Base-by-base conservation (phyloP, 2,113 vertebrate genomes). In the Camelus bactrianus region DNA sequence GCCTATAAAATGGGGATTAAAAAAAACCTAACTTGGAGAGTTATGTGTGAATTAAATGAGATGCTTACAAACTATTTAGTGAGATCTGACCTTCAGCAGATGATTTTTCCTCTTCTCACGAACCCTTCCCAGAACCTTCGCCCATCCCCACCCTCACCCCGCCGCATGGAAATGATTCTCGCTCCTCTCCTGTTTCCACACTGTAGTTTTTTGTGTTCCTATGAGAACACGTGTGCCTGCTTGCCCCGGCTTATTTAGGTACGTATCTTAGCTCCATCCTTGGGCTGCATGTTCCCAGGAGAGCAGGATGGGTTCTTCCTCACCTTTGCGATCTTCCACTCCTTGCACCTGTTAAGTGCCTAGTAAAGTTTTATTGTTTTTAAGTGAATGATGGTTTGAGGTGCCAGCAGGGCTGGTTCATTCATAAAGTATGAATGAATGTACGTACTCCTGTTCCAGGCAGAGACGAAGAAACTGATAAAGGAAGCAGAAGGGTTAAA, bases 301-400 rank as follows among this genome's bases (percentile, higher is more conserved):
- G 75, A 75, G 50, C 76, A n/a, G 14, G 17, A 24, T 56, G 26
- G 30, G 15, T 35, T 76, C 67, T 77, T 35, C 46, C 4, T 62
- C 54, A 35, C 77, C 73, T 79, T 69, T 64, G 14, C 24, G 56
- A 7, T 54, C 89, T 92, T 75, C 28, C 38, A 20, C 73, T 89
- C 82, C 83, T 86, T 76, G 28, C 16, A 46, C 52, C 17, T 92
- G 35, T 54, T 42, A 30, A 64, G 13, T 52, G 28, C 67, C 82
- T 81, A 86, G 20, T 64, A 56, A 64, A 95, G 32, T 19, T 17
- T 82, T 89, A 75, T 76, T 85, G 79, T 70, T 89, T 62, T 85
- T 76, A 56, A 81, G 70, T 82, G 80, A 72, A 35, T 35, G 17
- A 80, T 89, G 46, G 24, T 76, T 82, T 82, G 83, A 86, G 19